Conservation (phyloP, 2,797 vertebrate genomes). For the Sylvia borin region DNA sequence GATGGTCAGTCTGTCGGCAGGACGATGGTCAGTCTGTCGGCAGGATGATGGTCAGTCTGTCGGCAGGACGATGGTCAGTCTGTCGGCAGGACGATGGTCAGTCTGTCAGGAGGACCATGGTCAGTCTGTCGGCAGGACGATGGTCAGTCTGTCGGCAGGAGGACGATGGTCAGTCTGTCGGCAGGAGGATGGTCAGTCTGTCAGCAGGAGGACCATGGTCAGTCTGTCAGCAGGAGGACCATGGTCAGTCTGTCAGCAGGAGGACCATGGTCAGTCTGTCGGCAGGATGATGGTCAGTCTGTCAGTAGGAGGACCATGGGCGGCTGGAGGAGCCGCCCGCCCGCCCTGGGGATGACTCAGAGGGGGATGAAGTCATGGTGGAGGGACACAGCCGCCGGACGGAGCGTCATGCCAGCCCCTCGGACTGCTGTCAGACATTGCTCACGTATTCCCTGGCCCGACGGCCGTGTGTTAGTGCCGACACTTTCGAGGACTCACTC, state of each 20-base stretch:
- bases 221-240: accelerated
- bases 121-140: accelerated
- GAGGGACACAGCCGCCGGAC: neutral
- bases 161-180: accelerated
- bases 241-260: neutral
- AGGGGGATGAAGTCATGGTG: conserved; percentile 39
- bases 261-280: neutral
- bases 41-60: neutral
- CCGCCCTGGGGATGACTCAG: conserved; percentile 3
- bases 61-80: neutral
- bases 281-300: accelerated
- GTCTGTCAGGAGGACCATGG: too few relatives aligned
- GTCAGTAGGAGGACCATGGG: neutral
- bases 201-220: accelerated
- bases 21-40: too few relatives aligned
- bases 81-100: too few relatives aligned
- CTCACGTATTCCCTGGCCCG: neutral
- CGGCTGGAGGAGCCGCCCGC: neutral
- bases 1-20: too few relatives aligned
- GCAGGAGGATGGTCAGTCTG: neutral
- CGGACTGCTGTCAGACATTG: neutral
- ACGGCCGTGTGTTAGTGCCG: neutral
- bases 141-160: accelerated
- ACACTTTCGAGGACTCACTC: conserved; percentile 16
- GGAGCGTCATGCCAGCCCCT: neutral